A percentile compares a stretch with the other conserved stretches of the same genome.
phyloP scores from a whole-genome alignment of 2,888 invertebrate genomes.

The Tenodera sinensis region DNA sequence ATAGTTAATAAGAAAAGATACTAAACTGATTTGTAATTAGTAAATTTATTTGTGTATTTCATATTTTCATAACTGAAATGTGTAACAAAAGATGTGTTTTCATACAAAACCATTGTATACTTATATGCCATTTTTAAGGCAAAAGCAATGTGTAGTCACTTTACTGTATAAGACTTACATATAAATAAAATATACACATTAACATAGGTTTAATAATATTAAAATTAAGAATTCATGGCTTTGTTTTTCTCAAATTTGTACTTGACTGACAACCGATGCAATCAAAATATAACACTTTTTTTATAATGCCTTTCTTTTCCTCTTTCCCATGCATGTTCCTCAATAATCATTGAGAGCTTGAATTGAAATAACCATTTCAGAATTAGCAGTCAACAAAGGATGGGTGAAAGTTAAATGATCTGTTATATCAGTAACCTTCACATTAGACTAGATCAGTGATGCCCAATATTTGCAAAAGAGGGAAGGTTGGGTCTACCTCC shows the following conservation, averaged over 20 bases:
- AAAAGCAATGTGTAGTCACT: slow-evolving; percentile 2
- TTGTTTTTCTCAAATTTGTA: not conserved
- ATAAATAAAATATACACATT: slow-evolving; percentile 1
- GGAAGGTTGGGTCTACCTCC: too few relatives aligned
- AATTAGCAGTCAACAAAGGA: too few relatives aligned
- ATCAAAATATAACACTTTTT: not conserved
- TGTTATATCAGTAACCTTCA: too few relatives aligned
- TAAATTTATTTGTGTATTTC: slow-evolving; percentile 29
- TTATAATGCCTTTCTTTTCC: not conserved
- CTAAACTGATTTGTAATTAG: slow-evolving; percentile 20
- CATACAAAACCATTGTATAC: slow-evolving; percentile 20
- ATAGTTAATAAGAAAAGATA: slow-evolving; percentile 16
- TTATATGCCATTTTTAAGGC: slow-evolving; percentile 8
- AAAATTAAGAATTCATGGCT: not conserved
- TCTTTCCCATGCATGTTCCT: not conserved
- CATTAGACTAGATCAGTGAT: too few relatives aligned
- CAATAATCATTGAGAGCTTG: too few relatives aligned
- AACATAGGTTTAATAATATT: not conserved
- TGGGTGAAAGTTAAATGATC: too few relatives aligned
- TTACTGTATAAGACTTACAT: slow-evolving; percentile 10
- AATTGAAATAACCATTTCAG: too few relatives aligned
- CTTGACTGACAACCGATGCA: not conserved
- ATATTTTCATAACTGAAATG: slow-evolving; percentile 30
- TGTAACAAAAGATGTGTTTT: slow-evolving; percentile 20
- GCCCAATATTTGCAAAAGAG: too few relatives aligned